phyloP scores from a whole-genome alignment of 2,888 invertebrate genomes.

The Teinopalpus imperialis region DNA sequence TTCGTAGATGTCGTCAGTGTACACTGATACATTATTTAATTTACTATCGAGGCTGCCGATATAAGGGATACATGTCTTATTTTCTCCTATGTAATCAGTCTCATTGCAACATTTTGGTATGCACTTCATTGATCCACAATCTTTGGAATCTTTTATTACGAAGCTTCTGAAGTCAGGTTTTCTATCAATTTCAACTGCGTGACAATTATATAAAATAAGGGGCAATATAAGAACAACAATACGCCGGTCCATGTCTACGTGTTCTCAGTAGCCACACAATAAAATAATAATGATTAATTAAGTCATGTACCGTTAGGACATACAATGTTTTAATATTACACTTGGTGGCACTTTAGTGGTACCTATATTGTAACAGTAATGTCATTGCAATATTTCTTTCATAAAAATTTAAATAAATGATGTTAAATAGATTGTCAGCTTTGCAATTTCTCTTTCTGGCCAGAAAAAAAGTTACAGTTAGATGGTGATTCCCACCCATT shows the following conservation, averaged over 20 bases:
- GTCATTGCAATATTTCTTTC: too few relatives aligned
- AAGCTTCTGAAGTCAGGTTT: too few relatives aligned
- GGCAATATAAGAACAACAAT: background rate
- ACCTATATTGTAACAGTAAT: too few relatives aligned
- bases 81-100: background rate
- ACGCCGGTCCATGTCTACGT: slow-evolving; percentile 12
- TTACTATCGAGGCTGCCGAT: slow-evolving; percentile 3
- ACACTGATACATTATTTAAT: slow-evolving; percentile 20
- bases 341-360: background rate
- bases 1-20: slow-evolving; percentile 18
- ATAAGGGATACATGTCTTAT: slow-evolving; percentile 1
- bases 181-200: background rate
- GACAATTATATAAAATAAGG: slow-evolving; percentile 1
- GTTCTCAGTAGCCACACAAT: slow-evolving; percentile 3
- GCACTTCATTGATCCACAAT: slow-evolving; percentile 8
- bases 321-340: slow-evolving; percentile 7
- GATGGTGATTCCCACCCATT: too few relatives aligned
- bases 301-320: background rate
- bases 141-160: background rate
- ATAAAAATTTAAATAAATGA: too few relatives aligned
- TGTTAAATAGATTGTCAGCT: too few relatives aligned
- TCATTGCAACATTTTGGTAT: slow-evolving; percentile 21
- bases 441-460: too few relatives aligned
- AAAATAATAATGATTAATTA: slow-evolving; percentile 8
- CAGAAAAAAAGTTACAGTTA: too few relatives aligned